Evolutionary conservation across 2,113 vertebrate genomes (phyloP).

Genomic region (Melanerpes formicivorus): DNA sequence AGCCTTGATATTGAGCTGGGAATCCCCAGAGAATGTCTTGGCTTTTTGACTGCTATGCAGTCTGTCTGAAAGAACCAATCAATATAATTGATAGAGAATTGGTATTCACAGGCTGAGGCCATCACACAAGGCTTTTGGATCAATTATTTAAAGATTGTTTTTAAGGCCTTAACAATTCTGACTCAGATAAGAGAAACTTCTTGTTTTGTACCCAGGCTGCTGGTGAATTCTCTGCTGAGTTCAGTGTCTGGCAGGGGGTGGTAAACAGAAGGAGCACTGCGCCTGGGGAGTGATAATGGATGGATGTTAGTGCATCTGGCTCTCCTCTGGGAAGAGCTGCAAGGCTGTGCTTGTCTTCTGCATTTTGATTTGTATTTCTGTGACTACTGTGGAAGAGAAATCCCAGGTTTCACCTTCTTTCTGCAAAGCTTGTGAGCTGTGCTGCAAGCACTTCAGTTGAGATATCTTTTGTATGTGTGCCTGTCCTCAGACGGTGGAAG

Average conservation of each 20-base stretch:
- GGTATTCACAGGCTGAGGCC: neutral
- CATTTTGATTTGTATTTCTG: too few relatives aligned
- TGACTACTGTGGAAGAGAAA: neutral
- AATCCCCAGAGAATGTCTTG: neutral
- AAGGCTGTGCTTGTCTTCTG: neutral
- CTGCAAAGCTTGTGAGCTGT: neutral
- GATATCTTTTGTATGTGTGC: neutral
- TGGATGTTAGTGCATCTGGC: neutral
- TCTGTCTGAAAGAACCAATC: neutral
- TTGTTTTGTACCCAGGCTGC: neutral
- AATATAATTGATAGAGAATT: neutral
- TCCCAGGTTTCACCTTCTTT: neutral
- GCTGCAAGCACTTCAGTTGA: neutral
- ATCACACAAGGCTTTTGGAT: neutral
- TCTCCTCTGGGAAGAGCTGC: neutral
- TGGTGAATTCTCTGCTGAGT: neutral
- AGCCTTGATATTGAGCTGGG: neutral
- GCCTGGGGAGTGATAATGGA: neutral
- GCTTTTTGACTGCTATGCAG: neutral
- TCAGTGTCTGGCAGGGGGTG: neutral
- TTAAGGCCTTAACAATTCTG: neutral
- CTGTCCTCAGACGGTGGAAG: conserved; percentile 88
- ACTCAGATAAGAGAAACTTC: neutral
- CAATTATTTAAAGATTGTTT: too few relatives aligned
- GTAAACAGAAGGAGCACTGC: neutral